Evolutionary conservation across 2,113 vertebrate species (phyloP).

Genomic region (Dinomys branickii): DNA sequence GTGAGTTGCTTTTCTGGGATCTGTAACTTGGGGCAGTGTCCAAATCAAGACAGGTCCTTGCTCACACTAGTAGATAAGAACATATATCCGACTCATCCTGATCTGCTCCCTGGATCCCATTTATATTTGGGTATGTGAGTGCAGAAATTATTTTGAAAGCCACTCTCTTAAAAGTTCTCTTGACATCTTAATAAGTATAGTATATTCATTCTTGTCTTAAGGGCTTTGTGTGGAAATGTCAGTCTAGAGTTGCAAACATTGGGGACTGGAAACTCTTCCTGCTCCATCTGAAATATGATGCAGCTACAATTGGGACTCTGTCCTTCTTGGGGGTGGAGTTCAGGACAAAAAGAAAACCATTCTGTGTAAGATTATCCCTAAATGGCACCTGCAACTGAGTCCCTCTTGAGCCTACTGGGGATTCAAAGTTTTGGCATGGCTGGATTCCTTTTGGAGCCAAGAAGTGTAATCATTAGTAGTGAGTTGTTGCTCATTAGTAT

Average conservation of each 20-base stretch:
- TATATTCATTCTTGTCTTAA: not conserved
- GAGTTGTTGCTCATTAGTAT: conserved; percentile 72
- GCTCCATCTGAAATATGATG: conserved; percentile 16
- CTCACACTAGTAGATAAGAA: not conserved
- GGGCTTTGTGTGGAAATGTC: conserved; percentile 27
- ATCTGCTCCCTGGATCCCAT: not conserved
- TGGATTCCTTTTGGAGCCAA: conserved; percentile 52
- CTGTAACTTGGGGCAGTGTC: not conserved
- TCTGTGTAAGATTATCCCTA: conserved; percentile 25
- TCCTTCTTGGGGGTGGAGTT: conserved; percentile 19
- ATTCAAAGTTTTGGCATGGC: conserved; percentile 46
- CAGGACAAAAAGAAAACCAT: conserved; percentile 47
- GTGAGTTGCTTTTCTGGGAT: not conserved
- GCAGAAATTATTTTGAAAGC: not conserved
- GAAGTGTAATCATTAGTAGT: conserved; percentile 64
- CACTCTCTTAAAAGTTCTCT: conserved; percentile 5
- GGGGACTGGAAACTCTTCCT: not conserved
- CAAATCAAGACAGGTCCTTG: not conserved
- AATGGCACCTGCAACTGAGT: not conserved
- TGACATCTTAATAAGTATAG: not conserved
- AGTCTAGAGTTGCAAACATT: not conserved
- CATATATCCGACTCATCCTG: not conserved
- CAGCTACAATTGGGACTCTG: not conserved
- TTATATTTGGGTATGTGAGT: conserved; percentile 18
- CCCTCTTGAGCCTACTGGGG: conserved; percentile 20